Percentiles rank a stretch among this genome's conserved stretches.
phyloP scores from a whole-genome alignment of 1,140 invertebrate species.

The Trichonephila clavata region DNA sequence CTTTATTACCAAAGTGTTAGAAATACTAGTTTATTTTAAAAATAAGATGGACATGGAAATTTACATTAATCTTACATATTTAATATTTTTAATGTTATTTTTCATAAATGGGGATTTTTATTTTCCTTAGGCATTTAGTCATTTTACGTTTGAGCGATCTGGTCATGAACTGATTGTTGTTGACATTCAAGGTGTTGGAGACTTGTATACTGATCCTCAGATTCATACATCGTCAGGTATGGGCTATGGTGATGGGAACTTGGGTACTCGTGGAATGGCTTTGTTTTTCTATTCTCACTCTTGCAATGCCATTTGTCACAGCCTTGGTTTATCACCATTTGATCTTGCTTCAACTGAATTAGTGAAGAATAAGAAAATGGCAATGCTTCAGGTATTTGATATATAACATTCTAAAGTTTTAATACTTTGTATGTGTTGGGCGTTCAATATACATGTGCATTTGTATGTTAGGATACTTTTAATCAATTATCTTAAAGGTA shows the following conservation, averaged over 20 bases:
- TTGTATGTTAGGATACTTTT: too few relatives aligned
- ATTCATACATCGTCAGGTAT: constrained; percentile 83
- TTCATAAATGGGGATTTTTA: not conserved
- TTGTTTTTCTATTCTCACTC: constrained; percentile 85
- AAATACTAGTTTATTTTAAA: too few relatives aligned
- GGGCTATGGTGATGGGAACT: constrained; percentile 84
- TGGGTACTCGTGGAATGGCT: constrained; percentile 85
- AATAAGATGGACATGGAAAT: too few relatives aligned
- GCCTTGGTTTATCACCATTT: constrained; percentile 83
- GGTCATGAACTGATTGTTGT: constrained; percentile 85
- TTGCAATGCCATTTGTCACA: constrained; percentile 84
- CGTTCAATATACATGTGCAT: too few relatives aligned
- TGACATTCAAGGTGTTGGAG: constrained; percentile 86
- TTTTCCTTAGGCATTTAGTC: constrained; percentile 83
- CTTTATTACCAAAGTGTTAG: too few relatives aligned
- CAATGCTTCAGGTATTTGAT: constrained; percentile 53
- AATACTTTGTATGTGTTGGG: not conserved
- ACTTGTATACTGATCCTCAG: constrained; percentile 85
- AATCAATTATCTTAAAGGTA: too few relatives aligned
- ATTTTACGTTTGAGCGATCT: constrained; percentile 85
- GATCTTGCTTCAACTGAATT: constrained; percentile 82
- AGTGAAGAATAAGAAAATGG: constrained; percentile 54
- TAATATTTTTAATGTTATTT: too few relatives aligned
- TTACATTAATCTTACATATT: too few relatives aligned
- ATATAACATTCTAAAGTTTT: not conserved